Conservation (phyloP, 1,140 invertebrate genomes). For the Aphis craccivora region DNA sequence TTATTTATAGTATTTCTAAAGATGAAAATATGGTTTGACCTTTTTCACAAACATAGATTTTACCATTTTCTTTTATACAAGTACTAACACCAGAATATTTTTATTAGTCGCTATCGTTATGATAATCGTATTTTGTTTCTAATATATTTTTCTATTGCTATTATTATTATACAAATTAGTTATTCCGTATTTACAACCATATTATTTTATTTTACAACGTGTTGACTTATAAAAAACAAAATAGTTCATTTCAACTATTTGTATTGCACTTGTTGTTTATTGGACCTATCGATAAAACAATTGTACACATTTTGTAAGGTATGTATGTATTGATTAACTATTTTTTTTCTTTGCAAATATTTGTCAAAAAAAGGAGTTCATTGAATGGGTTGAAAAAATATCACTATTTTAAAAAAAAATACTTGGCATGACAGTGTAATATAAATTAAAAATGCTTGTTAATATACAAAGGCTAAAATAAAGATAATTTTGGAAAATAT, state of each 20-base stretch:
- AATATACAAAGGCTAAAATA: too few species aligned
- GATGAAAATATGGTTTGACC: not conserved
- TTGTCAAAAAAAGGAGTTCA: not conserved
- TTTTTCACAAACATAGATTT: not conserved
- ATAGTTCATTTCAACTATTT: too few species aligned
- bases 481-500: too few species aligned
- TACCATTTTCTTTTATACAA: not conserved
- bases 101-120: not conserved
- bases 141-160: too few species aligned
- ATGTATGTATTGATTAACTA: not conserved
- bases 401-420: not conserved
- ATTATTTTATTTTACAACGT: too few species aligned
- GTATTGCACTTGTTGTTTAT: too few species aligned
- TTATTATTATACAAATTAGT: not conserved
- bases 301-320: too few species aligned
- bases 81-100: not conserved
- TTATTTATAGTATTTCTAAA: not conserved
- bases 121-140: not conserved
- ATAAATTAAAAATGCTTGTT: too few species aligned
- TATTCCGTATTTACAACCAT: not conserved
- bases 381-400: not conserved
- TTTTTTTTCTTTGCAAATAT: not conserved
- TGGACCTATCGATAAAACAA: too few species aligned
- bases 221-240: too few species aligned
- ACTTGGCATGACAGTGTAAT: not conserved